Evolutionary conservation across 2,888 invertebrate genomes (phyloP).

Genomic region (Acrobasis consociella): DNA sequence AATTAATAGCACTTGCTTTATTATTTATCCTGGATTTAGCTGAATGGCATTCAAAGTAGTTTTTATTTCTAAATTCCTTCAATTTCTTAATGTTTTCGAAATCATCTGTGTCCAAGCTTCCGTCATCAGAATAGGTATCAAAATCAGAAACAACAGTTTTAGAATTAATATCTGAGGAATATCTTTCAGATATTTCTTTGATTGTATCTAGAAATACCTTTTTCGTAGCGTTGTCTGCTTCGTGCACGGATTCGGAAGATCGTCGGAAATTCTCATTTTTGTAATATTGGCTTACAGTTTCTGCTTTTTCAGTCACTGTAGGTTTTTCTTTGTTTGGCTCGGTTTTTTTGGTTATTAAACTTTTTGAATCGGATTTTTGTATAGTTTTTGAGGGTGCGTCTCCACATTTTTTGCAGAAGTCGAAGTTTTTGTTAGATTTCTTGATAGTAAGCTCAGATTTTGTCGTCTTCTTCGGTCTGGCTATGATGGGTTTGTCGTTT

Average conservation of each 20-base stretch:
- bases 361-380: slow-evolving; percentile 3
- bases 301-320: slow-evolving; percentile 20
- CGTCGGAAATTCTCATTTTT: slow-evolving; percentile 62
- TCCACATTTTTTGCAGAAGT: slow-evolving; percentile 56
- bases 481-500: slow-evolving; percentile 19
- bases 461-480: slow-evolving; percentile 52
- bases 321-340: background rate
- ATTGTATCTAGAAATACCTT: slow-evolving; percentile 59
- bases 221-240: slow-evolving; percentile 38
- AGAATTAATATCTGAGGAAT: slow-evolving; percentile 35
- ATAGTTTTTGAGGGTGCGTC: slow-evolving; percentile 36
- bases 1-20: slow-evolving; percentile 45
- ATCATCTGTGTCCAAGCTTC: slow-evolving; percentile 46
- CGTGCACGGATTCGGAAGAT: slow-evolving; percentile 52
- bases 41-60: slow-evolving; percentile 85
- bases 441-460: slow-evolving; percentile 55
- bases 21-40: slow-evolving; percentile 59
- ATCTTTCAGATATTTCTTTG: slow-evolving; percentile 53
- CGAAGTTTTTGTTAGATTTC: slow-evolving; percentile 34
- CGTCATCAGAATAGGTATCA: slow-evolving; percentile 46
- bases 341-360: background rate
- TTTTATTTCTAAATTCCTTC: slow-evolving; percentile 78
- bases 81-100: slow-evolving; percentile 47
- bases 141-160: slow-evolving; percentile 34
- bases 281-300: slow-evolving; percentile 56